phyloP scores from a whole-genome alignment of 2,113 vertebrate species.

The Silurus asotus region DNA sequence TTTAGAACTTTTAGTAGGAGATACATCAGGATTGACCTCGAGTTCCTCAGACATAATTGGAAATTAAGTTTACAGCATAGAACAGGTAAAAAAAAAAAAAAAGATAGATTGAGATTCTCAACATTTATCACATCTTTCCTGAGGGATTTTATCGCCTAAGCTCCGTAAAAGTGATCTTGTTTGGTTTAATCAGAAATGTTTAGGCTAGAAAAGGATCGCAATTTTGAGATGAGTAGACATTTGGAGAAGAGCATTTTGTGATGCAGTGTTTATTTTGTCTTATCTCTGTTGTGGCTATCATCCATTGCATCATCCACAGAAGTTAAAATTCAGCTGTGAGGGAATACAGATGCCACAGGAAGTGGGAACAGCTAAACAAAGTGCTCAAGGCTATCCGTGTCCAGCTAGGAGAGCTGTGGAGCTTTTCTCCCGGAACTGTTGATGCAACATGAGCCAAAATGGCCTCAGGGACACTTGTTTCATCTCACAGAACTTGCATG shows the following conservation, averaged over 20 bases:
- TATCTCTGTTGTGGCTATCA: background rate
- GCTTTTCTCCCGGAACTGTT: constrained; percentile 4
- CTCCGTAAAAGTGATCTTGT: background rate
- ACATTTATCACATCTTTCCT: too few species aligned
- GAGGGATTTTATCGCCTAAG: background rate
- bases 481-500: background rate
- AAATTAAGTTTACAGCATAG: too few species aligned
- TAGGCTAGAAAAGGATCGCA: too few species aligned
- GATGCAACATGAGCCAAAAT: constrained; percentile 17
- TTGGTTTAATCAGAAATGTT: background rate
- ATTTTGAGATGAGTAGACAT: too few species aligned
- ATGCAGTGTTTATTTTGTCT: background rate
- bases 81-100: too few species aligned
- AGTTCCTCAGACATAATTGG: too few species aligned
- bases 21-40: too few species aligned
- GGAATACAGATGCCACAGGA: constrained; percentile 21
- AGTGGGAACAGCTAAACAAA: constrained; percentile 17
- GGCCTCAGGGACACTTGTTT: background rate
- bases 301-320: constrained; percentile 37
- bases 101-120: too few species aligned
- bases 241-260: background rate
- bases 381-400: constrained; percentile 23
- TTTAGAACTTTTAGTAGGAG: too few species aligned
- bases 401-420: background rate
- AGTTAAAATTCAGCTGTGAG: constrained; percentile 38